A percentile compares a stretch with the other conserved stretches of the same genome.
phyloP scores from a whole-genome alignment of 2,888 invertebrate genomes.

The Tetheella fluctuosa region DNA sequence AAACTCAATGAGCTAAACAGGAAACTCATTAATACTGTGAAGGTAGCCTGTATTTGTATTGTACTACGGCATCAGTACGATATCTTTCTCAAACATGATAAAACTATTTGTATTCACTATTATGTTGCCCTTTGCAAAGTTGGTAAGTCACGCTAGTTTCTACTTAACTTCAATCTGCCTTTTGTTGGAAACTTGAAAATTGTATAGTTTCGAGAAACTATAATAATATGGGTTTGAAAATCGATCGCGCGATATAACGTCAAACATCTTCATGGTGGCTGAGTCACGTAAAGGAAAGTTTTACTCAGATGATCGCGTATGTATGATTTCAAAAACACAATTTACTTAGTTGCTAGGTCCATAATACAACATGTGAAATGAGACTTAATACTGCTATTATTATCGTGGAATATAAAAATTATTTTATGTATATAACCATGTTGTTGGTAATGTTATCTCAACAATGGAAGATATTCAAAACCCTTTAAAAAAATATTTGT shows the following conservation, averaged over 20 bases:
- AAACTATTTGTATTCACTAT: conserved; percentile 25
- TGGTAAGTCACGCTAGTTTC: conserved; percentile 29
- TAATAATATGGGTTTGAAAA: not conserved
- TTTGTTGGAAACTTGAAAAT: conserved; percentile 3
- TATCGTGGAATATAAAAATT: no score
- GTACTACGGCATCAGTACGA: not conserved
- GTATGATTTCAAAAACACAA: not conserved
- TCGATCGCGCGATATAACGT: not conserved
- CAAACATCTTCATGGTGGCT: conserved; percentile 2
- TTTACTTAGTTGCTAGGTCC: no score
- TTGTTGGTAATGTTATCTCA: no score
- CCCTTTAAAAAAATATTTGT: no score
- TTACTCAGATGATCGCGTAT: not conserved
- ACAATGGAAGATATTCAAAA: no score
- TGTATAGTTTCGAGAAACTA: conserved; percentile 1
- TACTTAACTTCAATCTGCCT: not conserved
- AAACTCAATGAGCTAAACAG: no score
- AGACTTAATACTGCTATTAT: no score
- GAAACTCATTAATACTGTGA: not conserved
- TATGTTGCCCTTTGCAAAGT: conserved; percentile 20
- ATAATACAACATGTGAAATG: no score
- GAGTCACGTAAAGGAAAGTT: conserved; percentile 2
- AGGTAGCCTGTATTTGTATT: not conserved
- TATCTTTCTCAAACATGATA: not conserved
- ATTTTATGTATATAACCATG: no score